Base-by-base conservation (phyloP, 2,797 vertebrate genomes). In the Spinibarbus caldwelli region DNA sequence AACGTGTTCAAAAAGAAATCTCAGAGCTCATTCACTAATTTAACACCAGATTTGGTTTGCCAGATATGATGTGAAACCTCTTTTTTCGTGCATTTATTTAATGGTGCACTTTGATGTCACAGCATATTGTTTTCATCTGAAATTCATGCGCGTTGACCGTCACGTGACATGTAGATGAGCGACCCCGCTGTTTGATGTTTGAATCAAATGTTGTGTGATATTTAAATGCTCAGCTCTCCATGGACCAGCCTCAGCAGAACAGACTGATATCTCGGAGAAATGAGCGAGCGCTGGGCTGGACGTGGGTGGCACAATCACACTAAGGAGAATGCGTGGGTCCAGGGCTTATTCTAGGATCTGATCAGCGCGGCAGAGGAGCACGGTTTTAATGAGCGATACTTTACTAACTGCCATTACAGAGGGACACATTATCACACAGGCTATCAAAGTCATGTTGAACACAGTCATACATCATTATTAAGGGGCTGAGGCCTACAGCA, bases 281-380 rank as follows among this genome's bases (percentile, higher is more conserved):
- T 36, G 64, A 59, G 38, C 9, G 38, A 70, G 9, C 7, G 19
- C 26, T 10, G 45, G 29, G 38, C 67, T 68, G 43, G 75, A 87
- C 15, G 85, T 78, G 78, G 85, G 83, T 82, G 59, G 80, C 68
- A 81, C 72, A 68, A 86, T 89, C 72, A 62, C 80, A 75, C 36
- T 82, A 29, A 86, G 78, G 26, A 66, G 83, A 71, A 36, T 47
- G 77, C 72, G 83, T 84, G 54, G 77, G 80, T 67, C 72, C 26
- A 36, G 38, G 49, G 66, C 54, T 82, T 64, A 76, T 87, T 80
- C 11, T 54, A 52, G 49, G 36, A 52, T 84, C 68, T 80, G 52
- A 77, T 62, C 67, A 83, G 67, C 45, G 36, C 21, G 0, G 71
- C 59, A 34, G 62, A 80, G 49, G n/a, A 81, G 82, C 38, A 79